These are phyloP conservation scores for Aphelocoma californica DNA, from an alignment of 2,797 vertebrate genomes.

Conservation along the genomic window DNA sequence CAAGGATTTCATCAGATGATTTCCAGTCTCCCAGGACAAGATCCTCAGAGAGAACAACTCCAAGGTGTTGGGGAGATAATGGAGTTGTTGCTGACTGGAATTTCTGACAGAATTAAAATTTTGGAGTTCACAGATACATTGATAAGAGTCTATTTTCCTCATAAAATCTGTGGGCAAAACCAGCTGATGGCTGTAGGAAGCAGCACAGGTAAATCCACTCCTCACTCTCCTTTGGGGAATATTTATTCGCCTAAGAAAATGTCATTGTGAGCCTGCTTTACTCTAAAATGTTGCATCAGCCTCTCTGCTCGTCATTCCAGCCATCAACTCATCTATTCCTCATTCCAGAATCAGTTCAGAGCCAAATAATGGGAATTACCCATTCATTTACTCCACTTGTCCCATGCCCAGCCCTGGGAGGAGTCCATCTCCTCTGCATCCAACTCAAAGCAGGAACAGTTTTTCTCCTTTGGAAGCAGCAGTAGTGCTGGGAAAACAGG, in stretches of 20 bases:
- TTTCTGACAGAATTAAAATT: neutral
- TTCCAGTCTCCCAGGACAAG: neutral
- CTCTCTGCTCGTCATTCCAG: neutral
- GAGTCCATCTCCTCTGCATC: neutral
- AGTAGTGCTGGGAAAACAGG: neutral
- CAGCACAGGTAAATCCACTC: neutral
- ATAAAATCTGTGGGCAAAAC: neutral
- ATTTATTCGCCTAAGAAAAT: neutral
- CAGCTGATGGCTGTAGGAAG: neutral
- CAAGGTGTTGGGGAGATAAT: rapidly evolving
- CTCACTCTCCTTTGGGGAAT: neutral
- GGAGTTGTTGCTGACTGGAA: neutral
- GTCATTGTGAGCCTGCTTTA: neutral
- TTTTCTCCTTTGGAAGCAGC: neutral
- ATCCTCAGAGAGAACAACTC: neutral
- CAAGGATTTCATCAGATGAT: neutral
- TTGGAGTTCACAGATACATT: neutral
- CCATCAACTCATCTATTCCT: neutral
- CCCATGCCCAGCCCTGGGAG: neutral
- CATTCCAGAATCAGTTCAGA: neutral
- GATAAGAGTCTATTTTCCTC: neutral
- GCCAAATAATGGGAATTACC: neutral
- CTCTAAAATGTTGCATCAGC: neutral
- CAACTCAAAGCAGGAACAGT: neutral
- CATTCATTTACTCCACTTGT: neutral